Conservation (phyloP, 2,888 invertebrate genomes). For the Serrognathus titanus region DNA sequence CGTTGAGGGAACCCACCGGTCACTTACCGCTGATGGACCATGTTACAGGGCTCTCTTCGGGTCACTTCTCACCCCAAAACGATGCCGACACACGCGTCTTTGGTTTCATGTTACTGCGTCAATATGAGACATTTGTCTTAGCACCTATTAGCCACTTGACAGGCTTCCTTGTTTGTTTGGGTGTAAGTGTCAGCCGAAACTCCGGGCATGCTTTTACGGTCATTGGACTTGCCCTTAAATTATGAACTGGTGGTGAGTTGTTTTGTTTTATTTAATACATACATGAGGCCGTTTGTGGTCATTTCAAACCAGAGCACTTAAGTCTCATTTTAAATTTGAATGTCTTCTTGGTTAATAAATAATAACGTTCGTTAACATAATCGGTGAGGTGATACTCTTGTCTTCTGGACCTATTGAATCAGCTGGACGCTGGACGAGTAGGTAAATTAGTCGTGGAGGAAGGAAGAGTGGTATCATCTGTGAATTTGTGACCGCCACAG, state of each 20-base stretch:
- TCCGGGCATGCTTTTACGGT: background rate
- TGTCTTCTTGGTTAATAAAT: too few relatives aligned
- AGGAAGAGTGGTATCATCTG: constrained; percentile 35
- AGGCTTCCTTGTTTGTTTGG: constrained; percentile 39
- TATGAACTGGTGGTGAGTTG: too few relatives aligned
- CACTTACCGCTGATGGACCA: constrained; percentile 25
- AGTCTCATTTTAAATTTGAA: too few relatives aligned
- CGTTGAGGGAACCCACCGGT: constrained; percentile 18
- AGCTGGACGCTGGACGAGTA: background rate
- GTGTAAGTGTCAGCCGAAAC: constrained; percentile 21
- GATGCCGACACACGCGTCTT: constrained; percentile 32
- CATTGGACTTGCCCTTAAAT: too few relatives aligned
- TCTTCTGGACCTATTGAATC: too few relatives aligned
- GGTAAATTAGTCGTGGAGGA: constrained; percentile 13
- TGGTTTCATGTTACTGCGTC: constrained; percentile 43
- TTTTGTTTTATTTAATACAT: too few relatives aligned
- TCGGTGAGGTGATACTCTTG: too few relatives aligned
- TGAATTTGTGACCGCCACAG: constrained; percentile 28
- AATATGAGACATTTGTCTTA: constrained; percentile 45
- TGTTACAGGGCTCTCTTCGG: constrained; percentile 35
- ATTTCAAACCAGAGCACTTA: too few relatives aligned
- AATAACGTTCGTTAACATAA: too few relatives aligned
- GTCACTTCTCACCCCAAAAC: constrained; percentile 41
- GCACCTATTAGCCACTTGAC: constrained; percentile 40
- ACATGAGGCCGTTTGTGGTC: too few relatives aligned